Conservation (phyloP, 2,888 invertebrate genomes). For the Dioctria linearis region DNA sequence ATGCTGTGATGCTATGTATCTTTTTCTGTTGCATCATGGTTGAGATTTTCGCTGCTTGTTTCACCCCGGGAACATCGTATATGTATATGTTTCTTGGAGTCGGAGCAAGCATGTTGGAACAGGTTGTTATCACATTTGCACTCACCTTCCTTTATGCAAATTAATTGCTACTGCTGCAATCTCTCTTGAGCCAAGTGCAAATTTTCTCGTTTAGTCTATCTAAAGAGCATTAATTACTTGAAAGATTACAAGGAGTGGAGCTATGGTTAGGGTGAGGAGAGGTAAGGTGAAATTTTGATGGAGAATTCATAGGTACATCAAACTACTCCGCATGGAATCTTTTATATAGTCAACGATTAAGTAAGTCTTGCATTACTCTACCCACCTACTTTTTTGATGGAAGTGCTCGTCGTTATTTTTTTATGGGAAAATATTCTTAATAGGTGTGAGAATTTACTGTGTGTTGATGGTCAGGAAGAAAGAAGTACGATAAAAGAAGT, state of each 20-base stretch:
- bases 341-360: too few relatives aligned
- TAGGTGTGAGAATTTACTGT: too few relatives aligned
- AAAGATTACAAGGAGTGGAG: conserved; percentile 6
- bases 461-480: too few relatives aligned
- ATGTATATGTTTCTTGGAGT: neutral
- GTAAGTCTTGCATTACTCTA: too few relatives aligned
- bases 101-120: conserved; percentile 19
- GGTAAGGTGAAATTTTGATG: too few relatives aligned
- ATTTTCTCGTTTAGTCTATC: conserved; percentile 45
- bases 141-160: conserved; percentile 36
- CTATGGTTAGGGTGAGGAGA: too few relatives aligned
- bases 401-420: too few relatives aligned
- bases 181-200: conserved; percentile 42
- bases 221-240: conserved; percentile 44
- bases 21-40: neutral
- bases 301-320: too few relatives aligned
- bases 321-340: too few relatives aligned
- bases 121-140: conserved; percentile 42
- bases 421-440: too few relatives aligned
- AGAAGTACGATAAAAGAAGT: too few relatives aligned
- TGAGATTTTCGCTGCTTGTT: neutral
- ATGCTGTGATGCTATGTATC: neutral
- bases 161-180: conserved; percentile 33
- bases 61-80: neutral
- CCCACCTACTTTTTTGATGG: too few relatives aligned